Evolutionary conservation across 2,888 invertebrate genomes (phyloP).

Genomic region (Acleris sparsana): DNA sequence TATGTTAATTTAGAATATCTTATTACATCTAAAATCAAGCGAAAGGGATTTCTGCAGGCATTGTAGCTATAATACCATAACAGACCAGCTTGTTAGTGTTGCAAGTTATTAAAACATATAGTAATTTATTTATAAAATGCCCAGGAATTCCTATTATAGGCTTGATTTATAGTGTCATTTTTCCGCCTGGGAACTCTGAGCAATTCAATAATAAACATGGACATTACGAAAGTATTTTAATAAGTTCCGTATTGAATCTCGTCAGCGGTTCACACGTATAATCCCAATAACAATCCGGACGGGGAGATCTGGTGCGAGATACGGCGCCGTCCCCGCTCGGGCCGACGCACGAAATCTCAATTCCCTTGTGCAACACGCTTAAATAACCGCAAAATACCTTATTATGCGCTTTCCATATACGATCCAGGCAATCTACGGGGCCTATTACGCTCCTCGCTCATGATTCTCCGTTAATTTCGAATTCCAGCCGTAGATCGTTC

Average conservation of each 20-base stretch:
- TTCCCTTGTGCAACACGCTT: slow-evolving; percentile 78
- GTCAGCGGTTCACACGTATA: slow-evolving; percentile 67
- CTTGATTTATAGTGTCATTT: slow-evolving; percentile 27
- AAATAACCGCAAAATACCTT: slow-evolving; percentile 83
- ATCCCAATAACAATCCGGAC: slow-evolving; percentile 70
- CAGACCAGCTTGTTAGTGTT: slow-evolving; percentile 8
- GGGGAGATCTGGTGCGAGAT: slow-evolving; percentile 73
- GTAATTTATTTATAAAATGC: slow-evolving; percentile 18
- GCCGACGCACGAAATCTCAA: slow-evolving; percentile 79
- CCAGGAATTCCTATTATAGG: slow-evolving; percentile 27
- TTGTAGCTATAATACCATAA: slow-evolving; percentile 1
- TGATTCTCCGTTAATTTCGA: slow-evolving; percentile 76
- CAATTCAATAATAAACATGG: slow-evolving; percentile 30
- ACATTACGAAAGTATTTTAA: slow-evolving; percentile 59
- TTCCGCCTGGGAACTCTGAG: slow-evolving; percentile 24
- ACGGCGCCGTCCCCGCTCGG: slow-evolving; percentile 59
- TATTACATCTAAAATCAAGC: neutral
- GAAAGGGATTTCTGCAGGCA: too few species aligned
- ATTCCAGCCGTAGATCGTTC: slow-evolving; percentile 67
- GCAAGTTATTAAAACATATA: slow-evolving; percentile 11
- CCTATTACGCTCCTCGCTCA: slow-evolving; percentile 72
- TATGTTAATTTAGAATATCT: slow-evolving; percentile 27
- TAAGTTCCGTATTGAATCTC: slow-evolving; percentile 64
- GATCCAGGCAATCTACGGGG: slow-evolving; percentile 73
- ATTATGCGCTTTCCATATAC: slow-evolving; percentile 82